Base-by-base conservation (phyloP, 2,888 invertebrate genomes). In the Globia sparganii region DNA sequence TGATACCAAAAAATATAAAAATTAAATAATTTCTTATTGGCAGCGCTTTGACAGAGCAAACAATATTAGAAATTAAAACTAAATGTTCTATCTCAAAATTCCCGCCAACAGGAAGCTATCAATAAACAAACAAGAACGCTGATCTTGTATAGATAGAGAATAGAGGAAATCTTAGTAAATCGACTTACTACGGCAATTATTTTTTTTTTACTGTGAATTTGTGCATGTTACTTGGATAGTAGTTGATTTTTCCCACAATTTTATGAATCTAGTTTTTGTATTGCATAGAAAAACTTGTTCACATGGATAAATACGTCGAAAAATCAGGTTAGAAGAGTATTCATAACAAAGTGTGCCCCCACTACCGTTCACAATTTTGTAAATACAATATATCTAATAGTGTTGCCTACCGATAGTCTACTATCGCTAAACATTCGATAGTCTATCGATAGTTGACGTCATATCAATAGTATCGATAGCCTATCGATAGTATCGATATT, bases 21-120 rank as follows among this genome's bases (percentile, higher is more conserved):
- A 64, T 43, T 0, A 43, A 40, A 34, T 37, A 8, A 34, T 49
- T 40, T 37, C 3, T 6, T 8, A 58, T 3, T n/a, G 9, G 0
- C 6, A 13, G 28, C 8, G 18, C 40, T n/a, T 34, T 34, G 1
- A 28, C 4, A 15, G 15, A 13, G 9, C 5, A 64, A 49, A 28
- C 1, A 28, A 5, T 25, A 25, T 0, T 15, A 28, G 62, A 40
- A 53, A 59, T 28, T 15, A 18, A 34, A 43, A 59, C n/a, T 73
- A 53, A 31, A 34, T 15, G 18, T 28, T 28, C 2, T 2, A 37
- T 62, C 3, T 85, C 34, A 80, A 85, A 85, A 58, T 75, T 80
- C 80, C 80, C 85, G 85, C 84, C 43, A 81, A 85, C 78, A 85
- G 77, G 81, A 85, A 80, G 72, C 62, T 59, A 73, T 83, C 83